These are phyloP conservation scores for Thalassoma bifasciatum DNA, from an alignment of 2,113 vertebrate genomes.

Conservation along the genomic window DNA sequence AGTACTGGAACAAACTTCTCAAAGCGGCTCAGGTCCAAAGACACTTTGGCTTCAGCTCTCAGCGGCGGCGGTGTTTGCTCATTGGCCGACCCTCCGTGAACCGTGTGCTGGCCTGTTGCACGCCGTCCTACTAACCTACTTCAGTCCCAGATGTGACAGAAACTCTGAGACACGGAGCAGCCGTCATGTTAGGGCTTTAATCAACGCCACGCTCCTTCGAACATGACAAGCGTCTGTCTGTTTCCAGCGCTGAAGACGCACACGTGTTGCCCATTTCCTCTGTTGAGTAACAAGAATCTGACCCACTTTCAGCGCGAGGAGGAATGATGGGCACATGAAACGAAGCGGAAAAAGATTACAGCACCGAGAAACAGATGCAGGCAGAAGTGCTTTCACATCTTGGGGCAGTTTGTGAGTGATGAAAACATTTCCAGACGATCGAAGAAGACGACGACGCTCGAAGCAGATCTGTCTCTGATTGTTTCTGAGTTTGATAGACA, in stretches of 20 bases:
- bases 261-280: constrained; percentile 58
- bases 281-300: constrained; percentile 53
- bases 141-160: constrained; percentile 45
- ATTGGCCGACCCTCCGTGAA: neutral
- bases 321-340: neutral
- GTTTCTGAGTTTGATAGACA: constrained; percentile 5
- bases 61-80: neutral
- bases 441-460: neutral
- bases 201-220: neutral
- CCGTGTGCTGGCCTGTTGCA: neutral
- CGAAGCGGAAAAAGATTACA: neutral
- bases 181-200: constrained; percentile 14
- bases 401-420: neutral
- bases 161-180: constrained; percentile 20
- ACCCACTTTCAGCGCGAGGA: constrained; percentile 52
- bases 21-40: rapidly evolving
- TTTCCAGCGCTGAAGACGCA: constrained; percentile 29
- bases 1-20: neutral
- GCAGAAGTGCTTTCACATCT: constrained; percentile 1
- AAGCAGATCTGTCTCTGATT: neutral
- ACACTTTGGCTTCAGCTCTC: neutral
- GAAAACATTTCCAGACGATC: constrained; percentile 22
- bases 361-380: neutral
- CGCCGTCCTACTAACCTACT: constrained; percentile 57
- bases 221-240: constrained; percentile 29